phyloP scores from a whole-genome alignment of 2,888 invertebrate genomes.

The Tiphia femorata region DNA sequence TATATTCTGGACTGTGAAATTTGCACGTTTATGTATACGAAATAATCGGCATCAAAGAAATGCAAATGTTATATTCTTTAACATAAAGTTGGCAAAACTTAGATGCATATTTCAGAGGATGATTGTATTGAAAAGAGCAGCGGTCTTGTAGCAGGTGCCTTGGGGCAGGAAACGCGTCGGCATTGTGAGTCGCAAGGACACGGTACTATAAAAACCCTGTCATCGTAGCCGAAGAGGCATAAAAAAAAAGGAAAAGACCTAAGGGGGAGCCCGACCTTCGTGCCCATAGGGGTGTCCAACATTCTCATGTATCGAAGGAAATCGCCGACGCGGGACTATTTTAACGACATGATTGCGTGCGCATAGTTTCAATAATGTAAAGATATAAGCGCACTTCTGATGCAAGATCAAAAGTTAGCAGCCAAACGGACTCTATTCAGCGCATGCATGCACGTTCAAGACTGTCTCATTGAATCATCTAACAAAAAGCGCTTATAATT shows the following conservation, averaged over 20 bases:
- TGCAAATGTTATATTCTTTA: no score
- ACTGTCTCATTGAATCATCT: no score
- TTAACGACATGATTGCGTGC: no score
- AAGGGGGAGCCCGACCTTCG: constrained; percentile 26
- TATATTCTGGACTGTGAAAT: no score
- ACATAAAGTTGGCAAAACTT: no score
- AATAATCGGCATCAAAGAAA: no score
- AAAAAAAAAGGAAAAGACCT: constrained; percentile 26
- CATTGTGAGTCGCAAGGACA: constrained; percentile 49
- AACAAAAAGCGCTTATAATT: no score
- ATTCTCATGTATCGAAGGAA: no score
- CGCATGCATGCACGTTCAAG: neutral
- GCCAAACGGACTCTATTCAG: neutral
- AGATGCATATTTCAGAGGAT: no score
- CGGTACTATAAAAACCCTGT: constrained; percentile 26
- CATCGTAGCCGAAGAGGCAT: constrained; percentile 6
- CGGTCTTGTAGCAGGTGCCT: constrained; percentile 44
- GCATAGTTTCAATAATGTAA: no score
- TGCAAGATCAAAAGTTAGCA: constrained; percentile 1
- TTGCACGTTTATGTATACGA: no score
- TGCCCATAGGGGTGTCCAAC: constrained; percentile 37
- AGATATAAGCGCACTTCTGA: neutral
- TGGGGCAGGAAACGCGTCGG: constrained; percentile 39
- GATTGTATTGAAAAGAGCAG: neutral
- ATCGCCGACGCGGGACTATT: no score